Percentiles rank a stretch among this genome's conserved stretches.
Conservation (phyloP, 2,797 vertebrate genomes). For the Pseudochirops cupreus region DNA sequence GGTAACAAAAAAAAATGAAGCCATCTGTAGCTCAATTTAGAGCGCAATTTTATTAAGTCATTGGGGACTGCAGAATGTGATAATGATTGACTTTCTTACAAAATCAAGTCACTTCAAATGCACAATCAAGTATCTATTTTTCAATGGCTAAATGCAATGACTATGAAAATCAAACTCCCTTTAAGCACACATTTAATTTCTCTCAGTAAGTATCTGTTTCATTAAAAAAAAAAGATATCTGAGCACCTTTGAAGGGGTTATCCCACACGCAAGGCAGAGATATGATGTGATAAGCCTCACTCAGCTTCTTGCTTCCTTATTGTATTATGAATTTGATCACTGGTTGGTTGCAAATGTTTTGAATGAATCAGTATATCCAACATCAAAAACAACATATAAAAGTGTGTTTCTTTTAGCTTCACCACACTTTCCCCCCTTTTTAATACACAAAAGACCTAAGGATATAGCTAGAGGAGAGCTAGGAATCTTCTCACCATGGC, state of each 20-base stretch:
- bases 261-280: background rate
- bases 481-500: slow-evolving; percentile 34
- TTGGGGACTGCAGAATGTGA: slow-evolving; percentile 38
- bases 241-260: background rate
- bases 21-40: background rate
- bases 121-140: slow-evolving; percentile 59
- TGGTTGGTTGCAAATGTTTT: slow-evolving; percentile 15
- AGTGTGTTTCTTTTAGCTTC: background rate
- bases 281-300: background rate
- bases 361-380: slow-evolving; percentile 25
- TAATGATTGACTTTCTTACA: slow-evolving; percentile 42
- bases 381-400: background rate
- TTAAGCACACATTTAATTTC: slow-evolving; percentile 46
- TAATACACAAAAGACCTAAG: slow-evolving; percentile 24
- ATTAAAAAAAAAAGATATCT: no score
- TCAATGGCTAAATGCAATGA: slow-evolving; percentile 31
- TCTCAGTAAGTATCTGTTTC: slow-evolving; percentile 50
- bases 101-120: slow-evolving; percentile 49
- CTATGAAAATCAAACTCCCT: slow-evolving; percentile 25
- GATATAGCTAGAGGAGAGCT: slow-evolving; percentile 43
- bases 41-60: slow-evolving; percentile 16
- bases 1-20: slow-evolving; percentile 48
- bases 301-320: background rate
- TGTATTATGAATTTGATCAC: background rate
- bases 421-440: background rate